A percentile compares a stretch with the other conserved stretches of the same genome.
These are phyloP conservation scores for Metridium senile DNA, from an alignment of 92 coral and sea anemone species.

Conservation along the genomic window DNA sequence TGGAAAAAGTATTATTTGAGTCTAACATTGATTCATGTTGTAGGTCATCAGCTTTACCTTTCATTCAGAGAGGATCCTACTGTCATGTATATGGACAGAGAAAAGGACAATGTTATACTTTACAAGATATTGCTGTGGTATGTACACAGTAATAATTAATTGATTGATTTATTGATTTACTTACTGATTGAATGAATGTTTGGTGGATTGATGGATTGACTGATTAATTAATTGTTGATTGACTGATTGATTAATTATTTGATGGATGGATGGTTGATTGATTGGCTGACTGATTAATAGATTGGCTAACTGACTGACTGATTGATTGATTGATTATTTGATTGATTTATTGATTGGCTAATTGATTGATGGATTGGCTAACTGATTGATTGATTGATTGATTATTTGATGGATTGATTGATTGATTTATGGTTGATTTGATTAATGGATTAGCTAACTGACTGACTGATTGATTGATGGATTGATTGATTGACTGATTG, in stretches of 20 bases:
- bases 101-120: conserved; percentile 71
- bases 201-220: neutral
- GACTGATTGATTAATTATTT: neutral
- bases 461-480: neutral
- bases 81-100: conserved; percentile 71
- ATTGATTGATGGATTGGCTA: too few relatives aligned
- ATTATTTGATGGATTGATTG: neutral
- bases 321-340: neutral
- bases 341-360: too few relatives aligned
- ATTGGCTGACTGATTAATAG: neutral
- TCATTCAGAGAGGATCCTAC: conserved; percentile 89
- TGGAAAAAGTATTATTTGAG: too few relatives aligned
- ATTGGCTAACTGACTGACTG: neutral
- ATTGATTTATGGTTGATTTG: neutral
- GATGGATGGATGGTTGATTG: neutral
- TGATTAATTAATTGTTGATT: neutral
- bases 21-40: too few relatives aligned
- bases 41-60: conserved; percentile 95
- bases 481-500: neutral
- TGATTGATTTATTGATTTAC: neutral
- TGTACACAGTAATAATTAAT: too few relatives aligned
- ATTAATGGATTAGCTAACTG: too few relatives aligned
- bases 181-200: neutral
- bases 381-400: neutral
- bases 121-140: conserved; percentile 77